Evolutionary conservation across 2,797 vertebrate genomes (phyloP), one percentile per base, ranked within the genome.

Genomic region (Apodemus agrarius): DNA sequence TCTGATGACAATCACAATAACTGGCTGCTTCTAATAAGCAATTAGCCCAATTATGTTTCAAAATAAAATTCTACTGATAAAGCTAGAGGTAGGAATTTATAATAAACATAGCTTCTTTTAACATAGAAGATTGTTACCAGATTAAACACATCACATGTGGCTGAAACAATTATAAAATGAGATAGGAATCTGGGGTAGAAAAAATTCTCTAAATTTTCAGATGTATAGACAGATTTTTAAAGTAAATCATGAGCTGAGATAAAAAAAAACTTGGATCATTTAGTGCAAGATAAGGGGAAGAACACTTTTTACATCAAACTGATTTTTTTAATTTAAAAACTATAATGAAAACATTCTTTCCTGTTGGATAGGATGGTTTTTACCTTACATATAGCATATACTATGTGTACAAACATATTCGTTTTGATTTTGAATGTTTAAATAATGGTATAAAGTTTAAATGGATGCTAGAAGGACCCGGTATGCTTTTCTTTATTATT

Each of bases 91-190:
- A 65, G 22, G 81, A 90, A 90, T 75, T 40, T 52, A 67, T 84
- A 75, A 74, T 14, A 91, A 89, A 78, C 49, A 63, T n/a, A 52
- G 40, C 4, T 87, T 21, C 22, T 92, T 94, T 85, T 9, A 92
- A 17, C 21, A 92, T n/a, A 72, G 11, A 78, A 75, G 5, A 4
- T 11, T 89, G 5, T 34, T 16, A 86, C 85, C 17, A 79, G 19
- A 57, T 81, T 52, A 92, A 89, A 63, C 14, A 63, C 2, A 89
- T 69, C 4, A 89, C 22, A 69, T 5, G 52, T 37, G 6, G 4
- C 59, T 82, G 88, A 88, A 91, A 46, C 13, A 88, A 92, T 76
- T 72, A 49, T 52, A 37, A 88, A 88, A 88, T 61, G 85, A 11
- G 8, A 88, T 83, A 94, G 29, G 43, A 89, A 54, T 1, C 3